Conservation (phyloP, 2,113 vertebrate genomes). For the Poecilia latipinna region DNA sequence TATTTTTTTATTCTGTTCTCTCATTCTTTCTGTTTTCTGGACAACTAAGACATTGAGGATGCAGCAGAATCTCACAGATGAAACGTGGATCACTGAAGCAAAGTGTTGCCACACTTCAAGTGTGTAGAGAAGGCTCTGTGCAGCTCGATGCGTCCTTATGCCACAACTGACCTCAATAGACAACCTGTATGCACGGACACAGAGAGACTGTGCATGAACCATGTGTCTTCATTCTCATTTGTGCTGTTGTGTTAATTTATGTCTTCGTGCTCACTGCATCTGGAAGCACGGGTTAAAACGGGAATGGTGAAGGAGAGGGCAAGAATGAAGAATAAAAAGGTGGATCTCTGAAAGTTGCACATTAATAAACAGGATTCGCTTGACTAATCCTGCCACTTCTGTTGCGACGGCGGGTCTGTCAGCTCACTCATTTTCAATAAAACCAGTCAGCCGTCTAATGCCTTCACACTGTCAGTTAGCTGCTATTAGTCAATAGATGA, state of each 20-base stretch:
- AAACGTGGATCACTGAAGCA: constrained; percentile 34
- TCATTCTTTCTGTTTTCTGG: constrained; percentile 9
- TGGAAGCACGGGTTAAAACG: constrained; percentile 1
- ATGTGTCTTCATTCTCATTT: background rate
- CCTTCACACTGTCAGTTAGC: constrained; percentile 76
- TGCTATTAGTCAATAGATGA: constrained; percentile 73
- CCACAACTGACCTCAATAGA: constrained; percentile 9
- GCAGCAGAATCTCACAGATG: constrained; percentile 23
- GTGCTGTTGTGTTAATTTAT: background rate
- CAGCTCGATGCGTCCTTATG: constrained; percentile 18
- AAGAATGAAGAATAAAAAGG: constrained; percentile 38
- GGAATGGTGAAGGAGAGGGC: constrained; percentile 19
- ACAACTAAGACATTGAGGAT: constrained; percentile 10
- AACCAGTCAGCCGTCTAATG: constrained; percentile 75
- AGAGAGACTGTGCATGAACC: constrained; percentile 4
- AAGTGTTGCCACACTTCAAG: constrained; percentile 35
- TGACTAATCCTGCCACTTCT: constrained; percentile 53
- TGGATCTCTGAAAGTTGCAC: constrained; percentile 53
- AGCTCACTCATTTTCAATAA: constrained; percentile 76
- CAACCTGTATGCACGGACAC: constrained; percentile 5
- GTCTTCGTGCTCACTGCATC: constrained; percentile 1
- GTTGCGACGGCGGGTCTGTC: constrained; percentile 61
- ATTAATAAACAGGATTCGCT: constrained; percentile 71
- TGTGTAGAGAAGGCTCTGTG: constrained; percentile 45
- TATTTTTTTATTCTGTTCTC: constrained; percentile 10